phyloP scores from a whole-genome alignment of 2,888 invertebrate genomes.

The Fissipunctia ypsillon region DNA sequence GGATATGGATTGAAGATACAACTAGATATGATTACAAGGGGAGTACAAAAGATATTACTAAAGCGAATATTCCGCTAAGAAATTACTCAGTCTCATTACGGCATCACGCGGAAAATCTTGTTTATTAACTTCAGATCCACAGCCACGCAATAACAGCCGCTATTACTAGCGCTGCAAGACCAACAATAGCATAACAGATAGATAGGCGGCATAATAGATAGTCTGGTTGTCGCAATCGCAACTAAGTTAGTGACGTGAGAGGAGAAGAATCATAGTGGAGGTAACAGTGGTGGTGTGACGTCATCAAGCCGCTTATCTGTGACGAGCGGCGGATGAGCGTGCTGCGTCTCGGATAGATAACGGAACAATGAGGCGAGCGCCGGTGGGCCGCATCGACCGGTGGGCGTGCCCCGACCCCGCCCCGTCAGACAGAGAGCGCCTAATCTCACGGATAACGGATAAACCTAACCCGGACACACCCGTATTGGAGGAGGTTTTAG shows the following conservation, averaged over 20 bases:
- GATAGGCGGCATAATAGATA: slow-evolving; percentile 63
- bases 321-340: slow-evolving; percentile 87
- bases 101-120: slow-evolving; percentile 58
- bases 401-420: slow-evolving; percentile 88
- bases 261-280: slow-evolving; percentile 39
- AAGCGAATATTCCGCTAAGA: slow-evolving; percentile 42
- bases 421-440: slow-evolving; percentile 85
- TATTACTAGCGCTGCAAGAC: slow-evolving; percentile 53
- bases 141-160: slow-evolving; percentile 48
- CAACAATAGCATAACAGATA: slow-evolving; percentile 53
- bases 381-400: slow-evolving; percentile 87
- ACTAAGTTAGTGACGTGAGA: slow-evolving; percentile 66
- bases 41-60: slow-evolving; percentile 30
- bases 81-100: slow-evolving; percentile 53
- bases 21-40: neutral
- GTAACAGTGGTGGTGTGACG: slow-evolving; percentile 65
- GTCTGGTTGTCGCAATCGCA: slow-evolving; percentile 53
- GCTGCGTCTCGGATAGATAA: slow-evolving; percentile 87
- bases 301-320: slow-evolving; percentile 81
- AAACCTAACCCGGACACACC: slow-evolving; percentile 84
- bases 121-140: slow-evolving; percentile 47
- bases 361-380: slow-evolving; percentile 82
- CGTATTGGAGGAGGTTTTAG: slow-evolving; percentile 86
- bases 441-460: slow-evolving; percentile 90
- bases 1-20: slow-evolving; percentile 25